Base-by-base conservation (phyloP, 2,888 invertebrate genomes). In the Trimorus sp. region DNA sequence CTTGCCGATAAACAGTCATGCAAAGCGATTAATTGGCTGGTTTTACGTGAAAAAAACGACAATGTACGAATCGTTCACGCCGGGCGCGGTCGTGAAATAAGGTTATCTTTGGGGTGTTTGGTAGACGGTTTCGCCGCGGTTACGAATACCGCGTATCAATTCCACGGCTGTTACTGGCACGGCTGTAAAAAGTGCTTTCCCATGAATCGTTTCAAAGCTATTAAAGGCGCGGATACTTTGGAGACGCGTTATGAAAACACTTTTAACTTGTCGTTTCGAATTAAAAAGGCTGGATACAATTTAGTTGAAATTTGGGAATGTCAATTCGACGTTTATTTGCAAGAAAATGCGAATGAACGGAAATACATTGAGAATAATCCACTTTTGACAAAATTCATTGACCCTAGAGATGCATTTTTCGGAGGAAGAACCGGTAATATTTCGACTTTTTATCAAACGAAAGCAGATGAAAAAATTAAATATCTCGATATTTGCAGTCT, bases 141-240 rank as follows among this genome's bases (percentile, higher is more conserved):
- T 15, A 11, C 36, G 14, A 66, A 66, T 16, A 42, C 26, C 14
- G 75, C 66, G 6, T 75, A 65, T 53, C 66, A 75, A 16, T 75
- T 75, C 37, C 66, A 66, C 36, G 75, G 75, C 12, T 75, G 58
- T 36, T 75, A 49, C 51, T 75, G 49, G 48, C 75, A 75, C 11
- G 68, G 76, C 0, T 76, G 68, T n/a, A 7, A 9, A 51, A 51
- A 66, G 37, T 65, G 65, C n/a, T 75, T 63, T 14, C n/a, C 51
- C 3, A 9, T 12, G 0, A 56, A 45, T 8, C 16, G 66, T 1
- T n/a, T 49, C 1, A 74, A 65, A 51, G 9, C 38, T 38, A 36
- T 74, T 14, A n/a, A 8, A 40, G 15, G 26, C 1, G 3, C 7
- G 15, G 60, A 75, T n/a, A 53, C 51, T 3, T 15, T 75, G 14